phyloP scores from a whole-genome alignment of 2,113 vertebrate species.

The Pseudorasbora parva region DNA sequence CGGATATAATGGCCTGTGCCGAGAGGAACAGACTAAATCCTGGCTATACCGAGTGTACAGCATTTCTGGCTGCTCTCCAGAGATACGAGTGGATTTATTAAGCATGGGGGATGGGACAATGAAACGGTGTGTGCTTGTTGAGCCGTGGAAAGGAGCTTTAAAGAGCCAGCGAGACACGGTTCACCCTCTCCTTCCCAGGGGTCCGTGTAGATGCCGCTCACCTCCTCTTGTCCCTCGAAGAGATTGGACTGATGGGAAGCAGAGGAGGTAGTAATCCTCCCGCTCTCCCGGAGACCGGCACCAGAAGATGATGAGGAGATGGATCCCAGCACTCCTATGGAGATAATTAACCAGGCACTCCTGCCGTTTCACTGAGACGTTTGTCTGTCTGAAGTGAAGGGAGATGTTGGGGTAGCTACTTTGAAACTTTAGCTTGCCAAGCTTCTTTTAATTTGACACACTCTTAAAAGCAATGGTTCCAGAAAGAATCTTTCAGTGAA shows the following conservation, averaged over 20 bases:
- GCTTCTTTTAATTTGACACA: background rate
- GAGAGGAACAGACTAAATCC: conserved; percentile 32
- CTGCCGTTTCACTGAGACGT: conserved; percentile 14
- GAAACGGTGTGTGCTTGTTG: conserved; percentile 43
- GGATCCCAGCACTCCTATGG: conserved; percentile 43
- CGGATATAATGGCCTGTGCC: conserved; percentile 24
- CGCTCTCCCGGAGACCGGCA: conserved; percentile 1
- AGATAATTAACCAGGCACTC: conserved; percentile 46
- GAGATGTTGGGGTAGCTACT: background rate
- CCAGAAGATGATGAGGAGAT: conserved; percentile 48
- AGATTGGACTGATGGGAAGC: conserved; percentile 22
- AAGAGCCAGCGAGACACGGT: conserved; percentile 50
- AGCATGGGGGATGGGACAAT: conserved; percentile 41
- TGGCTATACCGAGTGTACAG: conserved; percentile 16
- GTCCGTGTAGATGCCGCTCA: background rate
- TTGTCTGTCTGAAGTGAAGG: background rate
- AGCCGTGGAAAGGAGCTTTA: conserved; percentile 55
- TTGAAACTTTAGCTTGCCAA: background rate
- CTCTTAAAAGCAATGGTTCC: too few relatives aligned
- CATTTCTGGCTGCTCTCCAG: conserved; percentile 57
- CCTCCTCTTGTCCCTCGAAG: background rate
- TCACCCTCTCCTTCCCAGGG: conserved; percentile 21
- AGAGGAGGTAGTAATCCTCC: conserved; percentile 47
- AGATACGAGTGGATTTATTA: conserved; percentile 61
- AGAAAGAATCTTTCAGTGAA: too few relatives aligned